Conservation (phyloP, 2,797 vertebrate species). For the Gymnoscopelus braueri region DNA sequence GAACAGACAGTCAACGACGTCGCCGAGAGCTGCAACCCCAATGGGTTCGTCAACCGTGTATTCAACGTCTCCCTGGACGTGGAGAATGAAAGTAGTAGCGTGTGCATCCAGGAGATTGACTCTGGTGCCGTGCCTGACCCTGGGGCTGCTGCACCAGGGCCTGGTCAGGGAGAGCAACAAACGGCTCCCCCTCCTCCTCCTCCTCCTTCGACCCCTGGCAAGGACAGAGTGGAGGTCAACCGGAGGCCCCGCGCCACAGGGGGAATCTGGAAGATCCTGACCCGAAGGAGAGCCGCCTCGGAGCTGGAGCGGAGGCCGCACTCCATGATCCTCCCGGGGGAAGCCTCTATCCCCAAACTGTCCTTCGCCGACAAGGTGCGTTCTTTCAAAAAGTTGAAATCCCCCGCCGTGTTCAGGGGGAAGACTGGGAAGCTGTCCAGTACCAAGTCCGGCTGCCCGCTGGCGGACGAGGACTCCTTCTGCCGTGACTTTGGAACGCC, state of each 20-base stretch:
- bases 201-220: constrained; percentile 60
- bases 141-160: constrained; percentile 48
- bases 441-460: constrained; percentile 73
- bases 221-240: constrained; percentile 79
- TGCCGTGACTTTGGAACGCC: constrained; percentile 80
- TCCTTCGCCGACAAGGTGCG: constrained; percentile 90
- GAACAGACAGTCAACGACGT: constrained; percentile 72
- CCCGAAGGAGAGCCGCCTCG: constrained; percentile 79
- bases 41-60: constrained; percentile 86
- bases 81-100: constrained; percentile 71
- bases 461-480: constrained; percentile 74
- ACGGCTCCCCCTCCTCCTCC: constrained; percentile 17
- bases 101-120: constrained; percentile 74
- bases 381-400: constrained; percentile 87
- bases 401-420: constrained; percentile 78
- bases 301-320: constrained; percentile 84
- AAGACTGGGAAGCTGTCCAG: constrained; percentile 75
- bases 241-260: constrained; percentile 77
- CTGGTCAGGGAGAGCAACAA: constrained; percentile 63
- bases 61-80: constrained; percentile 84
- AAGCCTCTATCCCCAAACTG: constrained; percentile 83
- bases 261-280: constrained; percentile 91
- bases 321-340: constrained; percentile 91
- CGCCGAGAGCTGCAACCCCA: constrained; percentile 78
- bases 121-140: too few relatives aligned